Percentiles rank a stretch among this genome's conserved stretches.
Evolutionary conservation across 2,113 vertebrate genomes (phyloP).

Genomic region (Indicator indicator): DNA sequence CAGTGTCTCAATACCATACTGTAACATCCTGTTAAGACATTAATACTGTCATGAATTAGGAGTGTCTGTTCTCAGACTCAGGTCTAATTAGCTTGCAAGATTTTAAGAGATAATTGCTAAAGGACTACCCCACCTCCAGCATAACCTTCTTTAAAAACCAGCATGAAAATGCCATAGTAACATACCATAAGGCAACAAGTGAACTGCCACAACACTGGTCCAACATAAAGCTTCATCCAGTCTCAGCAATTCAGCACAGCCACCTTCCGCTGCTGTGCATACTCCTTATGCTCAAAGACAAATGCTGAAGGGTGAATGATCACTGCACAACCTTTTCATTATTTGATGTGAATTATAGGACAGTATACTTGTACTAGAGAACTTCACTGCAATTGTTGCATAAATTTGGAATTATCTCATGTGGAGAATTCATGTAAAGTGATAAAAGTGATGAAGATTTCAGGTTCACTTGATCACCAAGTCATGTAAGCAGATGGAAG

Average conservation of each 20-base stretch:
- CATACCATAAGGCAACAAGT: background rate
- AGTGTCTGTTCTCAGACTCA: background rate
- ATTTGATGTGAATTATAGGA: background rate
- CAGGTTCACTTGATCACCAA: background rate
- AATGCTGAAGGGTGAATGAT: background rate
- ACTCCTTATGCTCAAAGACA: background rate
- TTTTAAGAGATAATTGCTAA: background rate
- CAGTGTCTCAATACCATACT: background rate
- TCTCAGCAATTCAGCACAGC: background rate
- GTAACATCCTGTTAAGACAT: background rate
- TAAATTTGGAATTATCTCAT: background rate
- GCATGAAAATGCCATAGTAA: background rate
- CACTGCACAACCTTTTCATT: background rate
- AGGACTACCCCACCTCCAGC: background rate
- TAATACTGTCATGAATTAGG: background rate
- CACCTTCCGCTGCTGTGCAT: background rate
- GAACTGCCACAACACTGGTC: background rate
- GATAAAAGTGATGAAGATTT: background rate
- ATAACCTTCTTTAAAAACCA: background rate
- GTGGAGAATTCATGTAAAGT: background rate
- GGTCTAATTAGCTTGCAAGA: background rate
- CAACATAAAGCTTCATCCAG: background rate
- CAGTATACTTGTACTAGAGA: background rate
- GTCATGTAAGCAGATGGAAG: background rate
- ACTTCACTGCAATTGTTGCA: background rate